Percentiles rank a stretch among this genome's conserved stretches.
These are phyloP conservation scores for Brenthis daphne DNA, from an alignment of 2,888 invertebrate genomes.

Conservation along the genomic window DNA sequence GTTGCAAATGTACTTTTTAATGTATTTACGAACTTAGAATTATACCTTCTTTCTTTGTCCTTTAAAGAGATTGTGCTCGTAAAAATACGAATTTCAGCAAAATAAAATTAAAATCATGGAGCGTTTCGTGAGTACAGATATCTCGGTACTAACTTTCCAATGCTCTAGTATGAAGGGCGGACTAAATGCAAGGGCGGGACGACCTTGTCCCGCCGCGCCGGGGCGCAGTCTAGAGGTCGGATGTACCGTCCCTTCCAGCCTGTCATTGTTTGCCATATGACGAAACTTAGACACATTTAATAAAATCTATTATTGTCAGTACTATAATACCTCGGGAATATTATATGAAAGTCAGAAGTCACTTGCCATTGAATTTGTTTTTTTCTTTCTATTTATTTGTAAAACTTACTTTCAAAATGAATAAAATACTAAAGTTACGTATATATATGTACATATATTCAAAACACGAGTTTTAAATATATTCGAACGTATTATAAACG, in stretches of 20 bases:
- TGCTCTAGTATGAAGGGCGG: slow-evolving; percentile 55
- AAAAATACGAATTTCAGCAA: neutral
- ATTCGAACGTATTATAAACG: neutral
- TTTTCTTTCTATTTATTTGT: no score
- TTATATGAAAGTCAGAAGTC: neutral
- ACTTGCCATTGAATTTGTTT: no score
- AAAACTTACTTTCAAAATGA: no score
- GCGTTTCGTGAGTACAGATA: slow-evolving; percentile 14
- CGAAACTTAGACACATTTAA: slow-evolving; percentile 30
- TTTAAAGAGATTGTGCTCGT: neutral
- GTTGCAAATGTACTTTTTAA: no score
- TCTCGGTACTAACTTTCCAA: slow-evolving; percentile 19
- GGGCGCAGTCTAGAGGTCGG: slow-evolving; percentile 78
- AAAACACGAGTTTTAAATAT: neutral
- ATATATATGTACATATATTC: no score
- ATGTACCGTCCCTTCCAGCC: slow-evolving; percentile 59
- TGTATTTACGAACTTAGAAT: no score
- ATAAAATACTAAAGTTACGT: no score
- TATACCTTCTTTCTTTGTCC: no score
- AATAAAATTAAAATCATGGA: neutral
- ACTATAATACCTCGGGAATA: neutral
- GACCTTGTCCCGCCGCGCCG: slow-evolving; percentile 67
- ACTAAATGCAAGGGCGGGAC: slow-evolving; percentile 69
- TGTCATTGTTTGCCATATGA: slow-evolving; percentile 38
- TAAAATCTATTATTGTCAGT: slow-evolving; percentile 26